Base-by-base conservation (phyloP, 2,113 vertebrate species). In the Vidua chalybeata region DNA sequence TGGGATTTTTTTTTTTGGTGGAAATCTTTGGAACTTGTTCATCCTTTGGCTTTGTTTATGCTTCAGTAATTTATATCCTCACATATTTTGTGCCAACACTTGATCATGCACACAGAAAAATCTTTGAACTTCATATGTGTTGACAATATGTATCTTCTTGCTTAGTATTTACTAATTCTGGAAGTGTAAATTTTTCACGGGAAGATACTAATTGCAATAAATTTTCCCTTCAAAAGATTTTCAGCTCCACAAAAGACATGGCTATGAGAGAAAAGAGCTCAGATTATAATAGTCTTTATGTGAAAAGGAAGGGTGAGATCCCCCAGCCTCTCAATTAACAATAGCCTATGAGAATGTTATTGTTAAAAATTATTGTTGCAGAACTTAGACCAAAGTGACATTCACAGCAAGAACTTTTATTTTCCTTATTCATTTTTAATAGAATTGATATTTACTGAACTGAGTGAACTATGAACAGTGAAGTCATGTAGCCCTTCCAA, bases 1-100 rank as follows among this genome's bases (percentile, higher is more conserved):
- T 0, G 5, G 11, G 3, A 15, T 13, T 46, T 18, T 55, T 30
- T 14, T 20, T 35, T 35, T 35, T 35, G 3, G 3, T 56, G n/a
- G 19, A 79, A 85, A 30, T 64, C 2, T 1, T 31, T 48, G 7
- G 15, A 88, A 75, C 4, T 56, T 39, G 5, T 71, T 16, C 31
- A 64, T 72, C 16, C 30, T 64, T 62, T 43, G 16, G 8, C 14
- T 64, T 52, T 66, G 3, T 52, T 75, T 61, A 67, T 75, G 23
- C 2, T 71, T 91, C 61, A 58, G 2, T 64, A 63, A 62, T 67
- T 89, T 67, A 67, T 33, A 54, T 62, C 3, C 27, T 62, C 41
- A 15, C 0, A 0, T 59, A 51, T 75, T 91, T 68, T 87, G 11
- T 75, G 33, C 14, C 48, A 91, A 48, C 9, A 54, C 35, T 77